Evolutionary conservation across 2,888 invertebrate species (phyloP).

Genomic region (Byasa hedistus): DNA sequence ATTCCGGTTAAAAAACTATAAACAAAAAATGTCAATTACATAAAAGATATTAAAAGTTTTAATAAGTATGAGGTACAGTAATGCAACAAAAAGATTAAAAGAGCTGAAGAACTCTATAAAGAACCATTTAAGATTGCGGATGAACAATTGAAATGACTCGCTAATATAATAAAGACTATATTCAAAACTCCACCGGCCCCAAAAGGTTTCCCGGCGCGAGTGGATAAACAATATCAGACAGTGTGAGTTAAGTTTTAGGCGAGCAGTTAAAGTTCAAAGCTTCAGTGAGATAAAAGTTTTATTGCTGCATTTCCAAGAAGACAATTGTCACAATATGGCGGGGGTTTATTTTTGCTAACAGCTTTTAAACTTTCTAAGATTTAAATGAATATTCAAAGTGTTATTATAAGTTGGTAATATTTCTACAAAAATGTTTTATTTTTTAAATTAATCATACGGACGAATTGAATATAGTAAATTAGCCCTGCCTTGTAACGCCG

Average conservation of each 20-base stretch:
- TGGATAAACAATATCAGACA: conserved; percentile 19
- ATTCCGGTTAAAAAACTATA: too few relatives aligned
- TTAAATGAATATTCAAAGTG: background rate
- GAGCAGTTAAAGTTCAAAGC: conserved; percentile 22
- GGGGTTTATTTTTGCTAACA: background rate
- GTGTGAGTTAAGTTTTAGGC: conserved; percentile 17
- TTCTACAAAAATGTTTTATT: too few relatives aligned
- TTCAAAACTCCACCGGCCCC: background rate
- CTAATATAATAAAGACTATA: background rate
- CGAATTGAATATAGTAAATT: too few relatives aligned
- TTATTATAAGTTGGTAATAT: background rate
- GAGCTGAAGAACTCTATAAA: background rate
- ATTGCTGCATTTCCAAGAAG: conserved; percentile 13
- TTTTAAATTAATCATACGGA: too few relatives aligned
- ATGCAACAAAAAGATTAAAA: background rate
- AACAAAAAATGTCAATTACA: too few relatives aligned
- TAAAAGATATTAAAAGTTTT: background rate
- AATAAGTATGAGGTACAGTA: background rate
- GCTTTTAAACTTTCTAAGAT: background rate
- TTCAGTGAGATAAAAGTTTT: conserved; percentile 17
- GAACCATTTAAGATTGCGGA: too few relatives aligned
- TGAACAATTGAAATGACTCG: background rate
- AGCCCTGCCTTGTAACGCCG: too few relatives aligned
- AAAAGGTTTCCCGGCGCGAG: background rate
- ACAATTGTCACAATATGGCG: conserved; percentile 14